Conservation (phyloP, 2,797 vertebrate species). For the Cuculus canorus region DNA sequence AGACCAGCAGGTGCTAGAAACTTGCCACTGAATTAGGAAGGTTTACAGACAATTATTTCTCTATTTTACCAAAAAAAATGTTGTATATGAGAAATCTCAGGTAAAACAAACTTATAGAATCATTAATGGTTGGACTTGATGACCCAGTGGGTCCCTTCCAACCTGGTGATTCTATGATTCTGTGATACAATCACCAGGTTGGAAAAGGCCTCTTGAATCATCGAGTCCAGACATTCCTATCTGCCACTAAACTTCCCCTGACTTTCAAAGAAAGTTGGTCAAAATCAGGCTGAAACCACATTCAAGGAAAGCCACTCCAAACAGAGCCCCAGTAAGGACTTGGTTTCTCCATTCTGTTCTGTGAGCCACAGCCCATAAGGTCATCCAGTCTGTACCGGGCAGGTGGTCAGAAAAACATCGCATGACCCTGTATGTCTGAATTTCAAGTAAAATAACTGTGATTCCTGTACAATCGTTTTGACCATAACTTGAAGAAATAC, state of each 20-base stretch:
- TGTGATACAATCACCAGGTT: too few relatives aligned
- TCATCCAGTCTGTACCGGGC: neutral
- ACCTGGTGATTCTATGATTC: too few relatives aligned
- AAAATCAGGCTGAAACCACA: neutral
- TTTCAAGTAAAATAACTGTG: neutral
- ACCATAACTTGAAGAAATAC: neutral
- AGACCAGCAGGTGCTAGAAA: neutral
- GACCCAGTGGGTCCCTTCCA: too few relatives aligned
- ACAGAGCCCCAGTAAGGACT: neutral
- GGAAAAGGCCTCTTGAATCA: too few relatives aligned
- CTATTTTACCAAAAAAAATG: neutral
- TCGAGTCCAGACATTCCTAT: too few relatives aligned
- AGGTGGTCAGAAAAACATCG: neutral
- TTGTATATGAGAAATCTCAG: neutral
- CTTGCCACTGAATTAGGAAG: neutral
- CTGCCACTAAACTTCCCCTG: neutral
- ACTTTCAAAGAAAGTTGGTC: neutral
- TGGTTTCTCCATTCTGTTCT: neutral
- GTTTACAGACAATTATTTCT: neutral
- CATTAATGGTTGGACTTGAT: too few relatives aligned
- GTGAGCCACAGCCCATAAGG: neutral
- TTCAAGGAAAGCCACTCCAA: neutral
- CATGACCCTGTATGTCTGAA: neutral
- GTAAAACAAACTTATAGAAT: too few relatives aligned
- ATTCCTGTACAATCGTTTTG: neutral